Conservation (phyloP, 2,113 vertebrate genomes). For the Theropithecus gelada region DNA sequence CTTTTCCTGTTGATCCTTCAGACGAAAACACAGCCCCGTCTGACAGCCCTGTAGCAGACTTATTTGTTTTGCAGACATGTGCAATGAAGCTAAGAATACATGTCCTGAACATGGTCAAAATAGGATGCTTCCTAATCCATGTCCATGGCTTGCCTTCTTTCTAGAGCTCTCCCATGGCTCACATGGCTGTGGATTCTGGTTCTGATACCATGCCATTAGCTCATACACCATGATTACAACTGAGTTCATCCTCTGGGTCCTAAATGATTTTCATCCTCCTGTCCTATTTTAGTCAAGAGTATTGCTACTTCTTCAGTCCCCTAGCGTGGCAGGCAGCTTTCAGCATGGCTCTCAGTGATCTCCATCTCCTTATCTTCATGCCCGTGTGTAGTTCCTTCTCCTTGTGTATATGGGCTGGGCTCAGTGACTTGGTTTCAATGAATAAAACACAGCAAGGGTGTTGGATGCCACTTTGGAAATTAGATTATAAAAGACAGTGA, state of each 20-base stretch:
- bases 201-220: background rate
- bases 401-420: too few relatives aligned
- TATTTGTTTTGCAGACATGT: background rate
- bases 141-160: background rate
- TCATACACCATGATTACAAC: background rate
- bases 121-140: background rate
- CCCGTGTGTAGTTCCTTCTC: too few relatives aligned
- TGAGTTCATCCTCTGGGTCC: background rate
- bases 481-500: background rate
- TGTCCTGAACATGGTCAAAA: background rate
- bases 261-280: background rate
- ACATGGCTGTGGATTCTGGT: background rate
- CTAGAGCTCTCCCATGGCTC: background rate
- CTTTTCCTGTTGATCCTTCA: too few relatives aligned
- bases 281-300: too few relatives aligned
- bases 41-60: too few relatives aligned
- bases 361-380: too few relatives aligned
- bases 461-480: background rate
- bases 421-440: background rate
- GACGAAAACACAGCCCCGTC: too few relatives aligned
- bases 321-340: too few relatives aligned
- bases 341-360: background rate
- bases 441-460: background rate
- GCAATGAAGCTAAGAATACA: background rate
- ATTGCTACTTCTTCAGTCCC: background rate